Conservation (phyloP, 2,888 invertebrate species). For the Andricus curvator region DNA sequence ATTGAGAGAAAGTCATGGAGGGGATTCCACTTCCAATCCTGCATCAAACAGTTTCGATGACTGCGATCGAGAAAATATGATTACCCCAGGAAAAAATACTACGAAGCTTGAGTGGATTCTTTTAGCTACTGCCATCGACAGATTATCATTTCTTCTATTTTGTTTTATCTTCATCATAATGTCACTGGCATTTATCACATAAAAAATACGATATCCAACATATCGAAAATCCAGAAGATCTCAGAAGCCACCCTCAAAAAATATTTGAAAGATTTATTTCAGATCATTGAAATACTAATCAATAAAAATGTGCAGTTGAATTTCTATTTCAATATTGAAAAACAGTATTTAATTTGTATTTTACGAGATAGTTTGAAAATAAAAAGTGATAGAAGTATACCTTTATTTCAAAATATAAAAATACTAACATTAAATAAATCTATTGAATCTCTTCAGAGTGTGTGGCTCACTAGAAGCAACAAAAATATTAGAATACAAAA, state of each 20-base stretch:
- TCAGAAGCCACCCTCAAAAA: slow-evolving; percentile 1
- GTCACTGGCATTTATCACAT: slow-evolving; percentile 78
- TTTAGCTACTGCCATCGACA: slow-evolving; percentile 83
- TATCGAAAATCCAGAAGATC: slow-evolving; percentile 12
- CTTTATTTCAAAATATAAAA: background rate
- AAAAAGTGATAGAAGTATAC: background rate
- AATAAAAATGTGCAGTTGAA: background rate
- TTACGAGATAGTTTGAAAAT: background rate
- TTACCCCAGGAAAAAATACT: slow-evolving; percentile 61
- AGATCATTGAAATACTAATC: background rate
- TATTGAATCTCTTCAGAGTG: background rate
- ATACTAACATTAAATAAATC: background rate
- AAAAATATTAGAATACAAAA: too few species aligned
- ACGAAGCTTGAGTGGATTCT: slow-evolving; percentile 83
- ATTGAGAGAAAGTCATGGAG: slow-evolving; percentile 64
- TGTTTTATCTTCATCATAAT: slow-evolving; percentile 80
- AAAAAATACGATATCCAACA: slow-evolving; percentile 16
- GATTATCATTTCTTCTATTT: slow-evolving; percentile 82
- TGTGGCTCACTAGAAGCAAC: background rate
- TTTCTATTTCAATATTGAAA: background rate
- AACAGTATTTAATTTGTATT: background rate
- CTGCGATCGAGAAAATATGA: slow-evolving; percentile 65
- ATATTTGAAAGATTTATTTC: background rate
- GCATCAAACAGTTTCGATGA: slow-evolving; percentile 63
- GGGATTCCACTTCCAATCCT: slow-evolving; percentile 56